A percentile compares a stretch with the other conserved stretches of the same genome.
These are phyloP conservation scores for human DNA, from an alignment of 2,113 vertebrate genomes.

Conservation along the genomic window DNA sequence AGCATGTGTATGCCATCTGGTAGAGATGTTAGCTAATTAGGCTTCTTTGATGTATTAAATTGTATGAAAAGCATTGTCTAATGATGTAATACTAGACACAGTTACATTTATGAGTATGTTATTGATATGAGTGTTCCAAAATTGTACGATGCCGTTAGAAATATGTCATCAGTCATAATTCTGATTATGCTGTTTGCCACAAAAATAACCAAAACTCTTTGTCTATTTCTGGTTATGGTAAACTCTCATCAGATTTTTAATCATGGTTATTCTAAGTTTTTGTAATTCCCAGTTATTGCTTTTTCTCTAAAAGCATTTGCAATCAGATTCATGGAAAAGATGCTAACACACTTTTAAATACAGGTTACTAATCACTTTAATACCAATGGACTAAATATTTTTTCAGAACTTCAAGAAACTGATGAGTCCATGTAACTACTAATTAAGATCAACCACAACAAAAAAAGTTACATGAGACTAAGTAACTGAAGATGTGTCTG, in stretches of 20 bases:
- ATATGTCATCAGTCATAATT: not conserved
- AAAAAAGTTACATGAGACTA: not conserved
- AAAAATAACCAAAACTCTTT: not conserved
- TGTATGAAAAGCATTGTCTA: not conserved
- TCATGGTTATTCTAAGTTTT: not conserved
- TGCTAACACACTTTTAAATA: not conserved
- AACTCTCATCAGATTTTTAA: not conserved
- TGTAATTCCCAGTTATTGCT: not conserved
- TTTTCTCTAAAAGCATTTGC: not conserved
- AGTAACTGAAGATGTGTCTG: not conserved
- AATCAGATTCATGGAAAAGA: not conserved
- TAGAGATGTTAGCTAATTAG: not conserved
- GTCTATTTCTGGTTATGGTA: not conserved
- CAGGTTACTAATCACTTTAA: not conserved
- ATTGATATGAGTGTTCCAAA: not conserved
- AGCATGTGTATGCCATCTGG: not conserved
- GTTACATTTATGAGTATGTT: not conserved
- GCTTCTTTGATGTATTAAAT: not conserved
- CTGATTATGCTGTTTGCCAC: not conserved
- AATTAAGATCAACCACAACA: not conserved
- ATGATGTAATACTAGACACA: not conserved
- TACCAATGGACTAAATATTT: not conserved
- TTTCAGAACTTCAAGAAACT: not conserved
- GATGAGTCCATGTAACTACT: not conserved
- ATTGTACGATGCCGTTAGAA: not conserved